These are phyloP conservation scores for Microchirus variegatus DNA, from an alignment of 2,797 vertebrate species.

Conservation along the genomic window DNA sequence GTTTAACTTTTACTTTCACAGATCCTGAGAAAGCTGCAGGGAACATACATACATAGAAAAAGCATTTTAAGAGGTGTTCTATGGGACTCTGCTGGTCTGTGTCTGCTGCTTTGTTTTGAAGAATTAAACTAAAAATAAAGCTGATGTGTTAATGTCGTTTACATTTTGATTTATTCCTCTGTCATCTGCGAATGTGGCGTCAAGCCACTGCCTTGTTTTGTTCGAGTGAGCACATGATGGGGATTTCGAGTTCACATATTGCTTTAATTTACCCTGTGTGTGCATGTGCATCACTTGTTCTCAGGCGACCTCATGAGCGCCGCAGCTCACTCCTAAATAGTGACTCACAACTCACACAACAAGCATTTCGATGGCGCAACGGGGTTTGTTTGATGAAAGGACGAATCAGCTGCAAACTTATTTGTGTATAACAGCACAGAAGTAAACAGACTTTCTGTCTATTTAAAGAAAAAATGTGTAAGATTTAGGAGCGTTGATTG, in stretches of 20 bases:
- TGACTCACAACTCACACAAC: too few relatives aligned
- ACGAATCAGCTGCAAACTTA: neutral
- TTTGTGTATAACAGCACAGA: too few relatives aligned
- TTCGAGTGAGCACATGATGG: neutral
- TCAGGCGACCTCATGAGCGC: too few relatives aligned
- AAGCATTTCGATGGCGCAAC: too few relatives aligned
- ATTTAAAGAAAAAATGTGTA: too few relatives aligned
- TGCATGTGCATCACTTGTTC: too few relatives aligned
- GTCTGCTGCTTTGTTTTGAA: neutral
- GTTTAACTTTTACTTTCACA: slow-evolving; percentile 23
- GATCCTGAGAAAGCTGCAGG: slow-evolving; percentile 19
- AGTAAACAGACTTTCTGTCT: too few relatives aligned
- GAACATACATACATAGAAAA: slow-evolving; percentile 38
- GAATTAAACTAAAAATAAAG: neutral
- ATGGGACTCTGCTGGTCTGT: neutral
- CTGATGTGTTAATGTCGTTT: too few relatives aligned
- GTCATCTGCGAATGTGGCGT: neutral
- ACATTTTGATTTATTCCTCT: neutral
- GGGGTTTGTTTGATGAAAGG: too few relatives aligned
- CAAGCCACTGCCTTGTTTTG: neutral
- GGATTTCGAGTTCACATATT: slow-evolving; percentile 13
- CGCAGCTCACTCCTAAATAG: too few relatives aligned
- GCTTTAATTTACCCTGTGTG: slow-evolving; percentile 4
- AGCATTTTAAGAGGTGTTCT: slow-evolving; percentile 19
- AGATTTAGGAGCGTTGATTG: too few relatives aligned